Conservation (phyloP, 2,113 vertebrate genomes). For the Arenaria interpres region DNA sequence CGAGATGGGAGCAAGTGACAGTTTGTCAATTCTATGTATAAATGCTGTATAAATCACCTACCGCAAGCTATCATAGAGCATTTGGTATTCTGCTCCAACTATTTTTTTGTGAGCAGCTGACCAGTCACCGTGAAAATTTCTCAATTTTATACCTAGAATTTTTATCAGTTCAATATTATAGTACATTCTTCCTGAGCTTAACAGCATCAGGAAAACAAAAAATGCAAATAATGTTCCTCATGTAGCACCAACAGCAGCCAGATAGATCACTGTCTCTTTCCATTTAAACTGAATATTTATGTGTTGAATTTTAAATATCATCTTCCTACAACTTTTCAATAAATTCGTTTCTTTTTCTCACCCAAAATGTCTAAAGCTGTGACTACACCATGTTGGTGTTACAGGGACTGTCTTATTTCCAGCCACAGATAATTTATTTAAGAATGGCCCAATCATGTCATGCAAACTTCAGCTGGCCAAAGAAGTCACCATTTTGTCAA, state of each 20-base stretch:
- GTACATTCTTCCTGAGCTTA: background rate
- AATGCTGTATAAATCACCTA: background rate
- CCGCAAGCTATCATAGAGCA: background rate
- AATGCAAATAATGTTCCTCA: slow-evolving; percentile 61
- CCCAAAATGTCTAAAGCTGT: slow-evolving; percentile 7
- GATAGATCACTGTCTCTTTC: background rate
- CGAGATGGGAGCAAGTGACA: background rate
- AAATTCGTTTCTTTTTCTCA: slow-evolving; percentile 33
- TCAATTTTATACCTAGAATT: slow-evolving; percentile 38
- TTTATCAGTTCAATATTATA: slow-evolving; percentile 20
- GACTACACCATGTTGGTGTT: slow-evolving; percentile 2
- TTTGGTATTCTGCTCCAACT: background rate
- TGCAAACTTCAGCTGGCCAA: slow-evolving; percentile 17
- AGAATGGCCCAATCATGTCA: slow-evolving; percentile 65
- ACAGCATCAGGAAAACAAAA: slow-evolving; percentile 65
- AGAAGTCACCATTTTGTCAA: slow-evolving; percentile 39
- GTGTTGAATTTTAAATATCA: slow-evolving; percentile 69
- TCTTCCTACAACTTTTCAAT: slow-evolving; percentile 55
- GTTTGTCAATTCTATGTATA: background rate
- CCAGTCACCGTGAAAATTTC: background rate
- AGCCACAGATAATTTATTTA: slow-evolving; percentile 75
- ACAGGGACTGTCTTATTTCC: slow-evolving; percentile 47
- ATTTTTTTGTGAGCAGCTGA: background rate
- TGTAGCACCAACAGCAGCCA: background rate
- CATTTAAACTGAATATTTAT: background rate